These are phyloP conservation scores for Casuarius casuarius DNA, from an alignment of 2,113 vertebrate species.

Conservation along the genomic window DNA sequence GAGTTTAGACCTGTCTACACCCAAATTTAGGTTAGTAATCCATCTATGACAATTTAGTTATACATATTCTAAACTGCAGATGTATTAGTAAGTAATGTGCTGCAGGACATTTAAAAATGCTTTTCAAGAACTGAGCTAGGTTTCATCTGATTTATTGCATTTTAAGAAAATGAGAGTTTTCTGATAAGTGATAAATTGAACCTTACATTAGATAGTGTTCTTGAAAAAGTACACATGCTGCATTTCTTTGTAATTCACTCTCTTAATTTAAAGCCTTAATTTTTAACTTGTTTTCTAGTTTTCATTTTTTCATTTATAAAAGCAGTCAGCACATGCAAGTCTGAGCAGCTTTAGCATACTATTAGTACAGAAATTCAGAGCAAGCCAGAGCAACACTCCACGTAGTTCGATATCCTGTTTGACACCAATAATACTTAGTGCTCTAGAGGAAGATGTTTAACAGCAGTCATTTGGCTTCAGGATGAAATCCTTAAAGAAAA, in stretches of 20 bases:
- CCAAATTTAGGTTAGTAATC: background rate
- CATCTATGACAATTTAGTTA: background rate
- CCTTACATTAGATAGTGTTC: background rate
- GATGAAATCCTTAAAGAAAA: background rate
- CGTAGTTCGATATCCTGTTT: background rate
- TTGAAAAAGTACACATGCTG: background rate
- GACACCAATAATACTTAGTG: background rate
- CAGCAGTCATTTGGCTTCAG: background rate
- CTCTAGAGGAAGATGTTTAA: background rate
- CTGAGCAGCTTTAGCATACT: background rate
- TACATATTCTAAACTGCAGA: background rate
- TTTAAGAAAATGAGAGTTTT: background rate
- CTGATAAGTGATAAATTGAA: background rate
- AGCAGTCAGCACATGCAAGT: background rate
- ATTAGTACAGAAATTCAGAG: background rate
- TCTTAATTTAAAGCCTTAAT: background rate
- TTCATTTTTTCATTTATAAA: background rate
- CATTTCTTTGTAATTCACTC: background rate
- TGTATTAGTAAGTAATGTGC: background rate
- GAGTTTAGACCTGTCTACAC: background rate
- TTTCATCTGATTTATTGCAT: background rate
- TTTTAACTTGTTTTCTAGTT: background rate
- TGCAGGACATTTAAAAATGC: background rate
- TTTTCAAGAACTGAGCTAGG: background rate
- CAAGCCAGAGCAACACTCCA: background rate